phyloP scores from a whole-genome alignment of 2,797 vertebrate species.

The Gymnoscopelus braueri region DNA sequence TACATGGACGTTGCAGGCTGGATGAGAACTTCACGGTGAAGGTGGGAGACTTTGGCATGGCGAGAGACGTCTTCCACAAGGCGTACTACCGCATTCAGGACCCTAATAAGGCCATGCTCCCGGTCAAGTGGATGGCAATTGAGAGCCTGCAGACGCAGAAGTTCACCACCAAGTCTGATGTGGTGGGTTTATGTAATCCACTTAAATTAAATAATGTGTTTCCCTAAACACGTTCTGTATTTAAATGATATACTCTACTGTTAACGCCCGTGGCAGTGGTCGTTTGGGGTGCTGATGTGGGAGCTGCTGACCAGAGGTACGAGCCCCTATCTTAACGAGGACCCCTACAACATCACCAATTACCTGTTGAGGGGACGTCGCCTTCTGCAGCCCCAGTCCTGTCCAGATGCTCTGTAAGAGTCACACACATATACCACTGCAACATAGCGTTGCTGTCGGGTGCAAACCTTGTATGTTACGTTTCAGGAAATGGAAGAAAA shows the following conservation, averaged over 20 bases:
- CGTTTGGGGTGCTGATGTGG: conserved; percentile 96
- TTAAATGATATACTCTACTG: neutral
- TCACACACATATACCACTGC: neutral
- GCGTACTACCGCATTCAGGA: conserved; percentile 94
- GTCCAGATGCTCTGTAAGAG: conserved; percentile 90
- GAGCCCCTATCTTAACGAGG: conserved; percentile 89
- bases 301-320: conserved; percentile 95
- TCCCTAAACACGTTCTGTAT: too few species aligned
- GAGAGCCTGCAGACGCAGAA: conserved; percentile 97
- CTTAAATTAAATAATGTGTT: too few species aligned
- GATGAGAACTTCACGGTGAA: conserved; percentile 93
- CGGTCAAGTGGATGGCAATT: conserved; percentile 98
- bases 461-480: too few species aligned
- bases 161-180: conserved; percentile 96
- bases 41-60: conserved; percentile 97
- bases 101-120: conserved; percentile 88
- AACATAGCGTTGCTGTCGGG: too few species aligned
- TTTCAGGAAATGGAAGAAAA: too few species aligned
- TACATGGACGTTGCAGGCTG: conserved; percentile 79
- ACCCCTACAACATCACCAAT: conserved; percentile 91
- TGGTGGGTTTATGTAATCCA: conserved; percentile 83
- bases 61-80: conserved; percentile 91
- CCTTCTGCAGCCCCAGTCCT: conserved; percentile 92
- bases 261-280: conserved; percentile 85
- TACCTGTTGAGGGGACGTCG: conserved; percentile 90